Evolutionary conservation across 2,113 vertebrate genomes (phyloP).

Genomic region (Apistogramma diplotaenia): DNA sequence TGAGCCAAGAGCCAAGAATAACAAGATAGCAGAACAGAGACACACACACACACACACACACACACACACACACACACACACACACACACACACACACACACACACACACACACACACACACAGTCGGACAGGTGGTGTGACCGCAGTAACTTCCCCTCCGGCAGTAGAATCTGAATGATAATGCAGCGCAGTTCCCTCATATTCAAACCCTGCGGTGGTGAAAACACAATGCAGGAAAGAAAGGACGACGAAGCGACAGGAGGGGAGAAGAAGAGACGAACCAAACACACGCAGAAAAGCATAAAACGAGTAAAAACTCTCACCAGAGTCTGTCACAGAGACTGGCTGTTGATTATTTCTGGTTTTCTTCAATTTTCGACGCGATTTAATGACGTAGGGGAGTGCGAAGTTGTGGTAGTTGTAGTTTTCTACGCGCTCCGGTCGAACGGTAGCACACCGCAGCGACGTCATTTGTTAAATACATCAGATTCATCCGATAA

Average conservation of each 20-base stretch:
- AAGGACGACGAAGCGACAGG: background rate
- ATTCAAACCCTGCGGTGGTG: constrained; percentile 68
- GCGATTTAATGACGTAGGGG: constrained; percentile 52
- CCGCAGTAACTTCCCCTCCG: constrained; percentile 66
- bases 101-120: constrained; percentile 1
- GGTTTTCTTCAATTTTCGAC: background rate
- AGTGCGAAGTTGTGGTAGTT: background rate
- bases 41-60: too few relatives aligned
- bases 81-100: background rate
- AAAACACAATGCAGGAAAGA: background rate
- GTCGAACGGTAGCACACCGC: background rate
- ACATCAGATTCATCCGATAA: background rate
- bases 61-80: background rate
- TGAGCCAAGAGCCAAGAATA: constrained; percentile 25
- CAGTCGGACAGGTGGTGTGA: constrained; percentile 59
- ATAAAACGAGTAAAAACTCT: background rate
- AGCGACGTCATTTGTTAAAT: background rate
- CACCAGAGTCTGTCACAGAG: background rate
- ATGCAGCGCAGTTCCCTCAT: constrained; percentile 41
- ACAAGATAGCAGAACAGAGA: constrained; percentile 57
- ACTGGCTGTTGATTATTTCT: fast-evolving
- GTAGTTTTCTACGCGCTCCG: constrained; percentile 17
- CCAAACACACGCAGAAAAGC: background rate
- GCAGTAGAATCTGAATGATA: constrained; percentile 64
- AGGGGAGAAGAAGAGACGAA: background rate